A percentile compares a stretch with the other conserved stretches of the same genome.
phyloP scores from a whole-genome alignment of 1,140 invertebrate genomes.

The Phortica variegata region DNA sequence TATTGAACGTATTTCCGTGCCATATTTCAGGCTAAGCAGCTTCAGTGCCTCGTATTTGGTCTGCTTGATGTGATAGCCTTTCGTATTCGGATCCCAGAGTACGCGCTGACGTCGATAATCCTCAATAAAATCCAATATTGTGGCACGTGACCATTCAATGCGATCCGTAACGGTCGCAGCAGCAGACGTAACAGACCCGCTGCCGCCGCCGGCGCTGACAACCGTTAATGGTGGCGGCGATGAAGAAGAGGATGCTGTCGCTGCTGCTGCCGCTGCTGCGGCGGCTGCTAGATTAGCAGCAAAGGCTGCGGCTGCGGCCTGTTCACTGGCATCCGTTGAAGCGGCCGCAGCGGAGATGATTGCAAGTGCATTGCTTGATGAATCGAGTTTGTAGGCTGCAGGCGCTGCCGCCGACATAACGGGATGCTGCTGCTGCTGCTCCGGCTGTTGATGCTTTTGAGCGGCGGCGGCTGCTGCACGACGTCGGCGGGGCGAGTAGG shows the following conservation, averaged over 20 bases:
- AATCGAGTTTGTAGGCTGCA: slow-evolving; percentile 40
- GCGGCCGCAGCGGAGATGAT: slow-evolving; percentile 28
- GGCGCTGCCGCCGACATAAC: slow-evolving; percentile 32
- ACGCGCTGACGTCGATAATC: slow-evolving; percentile 48
- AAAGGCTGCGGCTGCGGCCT: slow-evolving; percentile 16
- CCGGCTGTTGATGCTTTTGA: slow-evolving; percentile 5
- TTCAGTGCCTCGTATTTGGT: slow-evolving; percentile 53
- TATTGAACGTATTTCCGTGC: slow-evolving; percentile 51
- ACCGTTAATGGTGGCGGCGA: slow-evolving; percentile 16
- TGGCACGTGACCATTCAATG: slow-evolving; percentile 52
- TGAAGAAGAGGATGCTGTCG: slow-evolving; percentile 13
- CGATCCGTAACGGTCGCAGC: slow-evolving; percentile 28
- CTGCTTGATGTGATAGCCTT: slow-evolving; percentile 54
- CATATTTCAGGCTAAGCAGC: slow-evolving; percentile 44
- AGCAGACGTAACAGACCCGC: neutral
- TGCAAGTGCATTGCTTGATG: slow-evolving; percentile 41
- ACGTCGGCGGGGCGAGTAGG: no score
- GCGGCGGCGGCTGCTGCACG: slow-evolving; percentile 10
- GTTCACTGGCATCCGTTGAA: no score
- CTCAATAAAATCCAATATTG: slow-evolving; percentile 50
- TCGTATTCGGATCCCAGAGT: slow-evolving; percentile 53
- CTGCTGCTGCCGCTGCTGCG: slow-evolving; percentile 6
- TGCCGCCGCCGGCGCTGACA: no score
- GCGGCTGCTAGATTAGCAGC: slow-evolving; percentile 10
- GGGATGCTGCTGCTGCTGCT: slow-evolving; percentile 10